Conservation (phyloP, 2,113 vertebrate species). For the Cinclus mexicanus region DNA sequence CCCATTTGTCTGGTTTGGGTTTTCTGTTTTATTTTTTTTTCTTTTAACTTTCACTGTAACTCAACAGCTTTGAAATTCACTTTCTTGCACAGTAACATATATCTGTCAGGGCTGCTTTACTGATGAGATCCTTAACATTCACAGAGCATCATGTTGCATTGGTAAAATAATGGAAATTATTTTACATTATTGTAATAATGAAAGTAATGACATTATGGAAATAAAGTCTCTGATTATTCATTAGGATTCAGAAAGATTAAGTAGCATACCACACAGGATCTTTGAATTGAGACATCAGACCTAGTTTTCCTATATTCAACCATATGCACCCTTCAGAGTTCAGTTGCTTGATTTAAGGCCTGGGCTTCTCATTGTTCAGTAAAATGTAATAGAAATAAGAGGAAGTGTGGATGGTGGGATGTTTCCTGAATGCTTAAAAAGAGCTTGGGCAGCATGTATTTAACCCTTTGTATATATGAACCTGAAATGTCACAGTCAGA, state of each 20-base stretch:
- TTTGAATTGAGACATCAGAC: background rate
- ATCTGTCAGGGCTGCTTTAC: background rate
- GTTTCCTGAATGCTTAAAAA: background rate
- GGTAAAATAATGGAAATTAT: background rate
- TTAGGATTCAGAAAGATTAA: background rate
- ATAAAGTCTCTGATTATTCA: background rate
- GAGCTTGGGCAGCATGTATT: background rate
- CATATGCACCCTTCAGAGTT: background rate
- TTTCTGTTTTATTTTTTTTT: accelerated
- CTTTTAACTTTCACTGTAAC: background rate
- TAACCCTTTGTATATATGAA: background rate
- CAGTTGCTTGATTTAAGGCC: background rate
- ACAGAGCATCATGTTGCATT: background rate
- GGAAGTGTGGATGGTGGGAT: background rate
- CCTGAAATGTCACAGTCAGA: background rate
- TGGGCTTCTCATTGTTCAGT: background rate
- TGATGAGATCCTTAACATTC: background rate
- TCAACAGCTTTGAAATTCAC: background rate
- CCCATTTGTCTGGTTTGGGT: accelerated
- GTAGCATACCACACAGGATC: background rate
- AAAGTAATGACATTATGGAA: background rate
- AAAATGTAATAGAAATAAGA: background rate
- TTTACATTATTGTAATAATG: background rate
- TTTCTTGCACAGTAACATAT: background rate
- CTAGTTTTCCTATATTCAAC: background rate